Evolutionary conservation across 2,797 vertebrate genomes (phyloP).

Genomic region (Erethizon dorsatum): DNA sequence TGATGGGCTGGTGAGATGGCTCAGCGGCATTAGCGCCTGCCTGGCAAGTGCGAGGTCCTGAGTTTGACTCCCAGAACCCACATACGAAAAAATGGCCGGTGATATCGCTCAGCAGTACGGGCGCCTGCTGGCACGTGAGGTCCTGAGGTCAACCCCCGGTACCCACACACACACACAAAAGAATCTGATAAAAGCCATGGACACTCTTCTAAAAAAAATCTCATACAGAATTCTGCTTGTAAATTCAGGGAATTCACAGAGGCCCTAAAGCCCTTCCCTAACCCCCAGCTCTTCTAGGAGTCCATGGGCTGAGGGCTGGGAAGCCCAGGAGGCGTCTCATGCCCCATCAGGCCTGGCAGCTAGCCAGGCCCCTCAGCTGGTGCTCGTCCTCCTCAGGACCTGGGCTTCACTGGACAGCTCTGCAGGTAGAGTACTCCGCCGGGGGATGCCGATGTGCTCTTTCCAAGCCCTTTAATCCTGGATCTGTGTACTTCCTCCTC

Average conservation of each 20-base stretch:
- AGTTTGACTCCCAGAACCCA: no score
- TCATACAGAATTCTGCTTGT: neutral
- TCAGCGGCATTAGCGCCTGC: no score
- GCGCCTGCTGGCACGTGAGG: no score
- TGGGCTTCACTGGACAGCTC: slow-evolving; percentile 18
- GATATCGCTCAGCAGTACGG: no score
- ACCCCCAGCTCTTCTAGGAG: neutral
- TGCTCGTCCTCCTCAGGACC: neutral
- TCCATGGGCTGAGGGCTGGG: neutral
- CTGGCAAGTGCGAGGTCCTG: no score
- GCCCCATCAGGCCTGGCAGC: neutral
- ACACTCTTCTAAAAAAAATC: neutral
- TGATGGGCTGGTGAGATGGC: neutral
- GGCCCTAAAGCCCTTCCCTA: neutral
- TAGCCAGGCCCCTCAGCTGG: no score
- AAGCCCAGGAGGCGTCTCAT: neutral
- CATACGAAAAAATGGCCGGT: no score
- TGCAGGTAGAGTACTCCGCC: neutral
- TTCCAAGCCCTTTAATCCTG: neutral
- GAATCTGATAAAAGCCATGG: neutral
- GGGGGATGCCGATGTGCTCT: neutral
- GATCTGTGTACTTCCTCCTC: neutral
- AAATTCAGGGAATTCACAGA: neutral
- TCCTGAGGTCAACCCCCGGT: no score
- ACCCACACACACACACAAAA: neutral